Conservation (phyloP, 2,797 vertebrate species). For the Hypotaenidia philippensis region DNA sequence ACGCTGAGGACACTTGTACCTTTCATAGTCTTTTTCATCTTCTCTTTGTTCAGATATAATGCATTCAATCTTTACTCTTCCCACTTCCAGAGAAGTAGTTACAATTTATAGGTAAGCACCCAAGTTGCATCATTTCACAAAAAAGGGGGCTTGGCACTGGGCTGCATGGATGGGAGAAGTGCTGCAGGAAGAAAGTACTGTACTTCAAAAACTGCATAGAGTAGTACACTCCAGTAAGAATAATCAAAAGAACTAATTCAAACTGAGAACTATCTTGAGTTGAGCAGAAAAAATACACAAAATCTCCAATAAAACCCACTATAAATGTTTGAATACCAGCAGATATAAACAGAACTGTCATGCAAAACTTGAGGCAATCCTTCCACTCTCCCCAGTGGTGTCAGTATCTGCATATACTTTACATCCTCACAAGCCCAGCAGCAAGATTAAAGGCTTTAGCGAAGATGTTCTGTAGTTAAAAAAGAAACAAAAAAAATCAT, state of each 20-base stretch:
- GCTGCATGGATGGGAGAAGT: neutral
- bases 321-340: accelerated
- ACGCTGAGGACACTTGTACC: neutral
- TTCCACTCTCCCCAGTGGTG: neutral
- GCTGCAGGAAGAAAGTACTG: neutral
- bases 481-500: neutral
- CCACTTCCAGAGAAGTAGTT: neutral
- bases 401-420: neutral
- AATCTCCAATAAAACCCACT: neutral
- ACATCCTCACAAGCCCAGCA: neutral
- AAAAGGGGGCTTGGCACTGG: neutral
- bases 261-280: neutral
- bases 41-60: neutral
- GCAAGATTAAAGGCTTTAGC: neutral
- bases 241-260: neutral
- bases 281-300: neutral
- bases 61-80: neutral
- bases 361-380: neutral
- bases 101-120: neutral
- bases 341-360: neutral
- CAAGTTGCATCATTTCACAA: neutral
- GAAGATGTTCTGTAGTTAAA: neutral
- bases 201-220: neutral
- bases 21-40: neutral
- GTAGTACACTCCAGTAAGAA: neutral